Base-by-base conservation (phyloP, 2,113 vertebrate species). In the Oreotrochilus melanogaster region DNA sequence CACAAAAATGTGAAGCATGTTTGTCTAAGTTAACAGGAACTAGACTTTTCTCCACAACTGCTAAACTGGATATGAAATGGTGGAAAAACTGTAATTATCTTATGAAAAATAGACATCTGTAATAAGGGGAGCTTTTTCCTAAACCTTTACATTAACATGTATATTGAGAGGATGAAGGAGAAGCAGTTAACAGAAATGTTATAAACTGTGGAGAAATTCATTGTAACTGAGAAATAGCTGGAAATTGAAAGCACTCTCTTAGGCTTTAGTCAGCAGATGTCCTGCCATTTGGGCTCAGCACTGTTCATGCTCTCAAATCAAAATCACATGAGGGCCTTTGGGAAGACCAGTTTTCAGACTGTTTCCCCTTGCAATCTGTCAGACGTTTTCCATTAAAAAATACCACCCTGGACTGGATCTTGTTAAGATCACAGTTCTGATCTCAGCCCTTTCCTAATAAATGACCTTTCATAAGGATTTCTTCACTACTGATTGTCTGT, bases 351-450 rank as follows among this genome's bases (percentile, higher is more conserved):
- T 83, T 93, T 95, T 83, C 87, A 90, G 64, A 54, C 74, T 86
- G 65, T 75, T 96, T 95, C 35, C 67, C 64, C 42, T 53, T 88
- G 67, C 1, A 8, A 86, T 94, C 56, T 93, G 64, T 88, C 92
- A 97, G 93, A 96, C 92, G 89, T 95, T 96, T 97, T 86, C 60
- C 33, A 86, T 96, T 94, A 88, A 89, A 50, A 80, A 80, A 78
- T 84, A 96, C 30, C 82, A 95, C 88, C 82, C 85, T 64, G 64
- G 43, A 79, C 78, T 95, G 92, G 33, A 90, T 85, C 43, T 93
- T 78, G 81, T 93, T 96, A 94, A 94, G 64, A 86, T 71, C 24
- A 35, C 10, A 8, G 43, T 76, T 95, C 67, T 88, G 64, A 93
- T 89, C 78, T 84, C 78, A 89, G 28, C 35, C 22, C 45, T 89